These are phyloP conservation scores for Rhabdomys dilectus DNA, from an alignment of 2,113 vertebrate genomes.

Conservation along the genomic window DNA sequence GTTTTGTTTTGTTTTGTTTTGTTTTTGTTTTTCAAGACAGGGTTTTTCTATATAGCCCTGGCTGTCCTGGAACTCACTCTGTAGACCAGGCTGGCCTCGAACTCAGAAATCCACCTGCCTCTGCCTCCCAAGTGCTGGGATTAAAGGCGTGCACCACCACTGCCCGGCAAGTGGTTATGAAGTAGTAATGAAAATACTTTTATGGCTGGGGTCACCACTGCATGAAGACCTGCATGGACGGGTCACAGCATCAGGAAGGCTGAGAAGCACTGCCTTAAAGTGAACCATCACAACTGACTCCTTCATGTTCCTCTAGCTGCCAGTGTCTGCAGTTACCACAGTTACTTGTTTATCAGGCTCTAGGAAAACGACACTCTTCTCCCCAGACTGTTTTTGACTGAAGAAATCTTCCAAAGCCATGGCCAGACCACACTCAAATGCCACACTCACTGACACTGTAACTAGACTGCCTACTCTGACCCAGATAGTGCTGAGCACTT, in stretches of 20 bases:
- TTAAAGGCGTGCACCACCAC: no score
- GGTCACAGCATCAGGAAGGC: not conserved
- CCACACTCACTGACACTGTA: not conserved
- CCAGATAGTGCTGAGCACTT: not conserved
- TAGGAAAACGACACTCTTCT: slow-evolving; percentile 10
- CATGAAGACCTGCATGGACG: not conserved
- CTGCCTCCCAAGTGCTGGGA: no score
- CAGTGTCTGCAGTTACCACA: not conserved
- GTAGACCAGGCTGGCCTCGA: no score
- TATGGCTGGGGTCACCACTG: not conserved
- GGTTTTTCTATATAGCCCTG: no score
- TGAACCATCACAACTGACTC: not conserved
- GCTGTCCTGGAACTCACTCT: no score
- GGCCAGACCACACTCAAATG: not conserved
- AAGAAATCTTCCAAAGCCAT: not conserved
- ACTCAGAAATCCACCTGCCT: no score
- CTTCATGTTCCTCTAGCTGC: not conserved
- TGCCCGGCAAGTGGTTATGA: not conserved
- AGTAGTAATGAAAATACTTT: not conserved
- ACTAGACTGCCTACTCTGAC: not conserved
- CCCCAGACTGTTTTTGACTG: not conserved
- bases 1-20: no score
- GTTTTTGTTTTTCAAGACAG: no score
- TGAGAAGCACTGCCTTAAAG: not conserved
- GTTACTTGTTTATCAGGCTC: not conserved